Conservation (phyloP, 2,797 vertebrate genomes). For the Ctenopoma multispine region DNA sequence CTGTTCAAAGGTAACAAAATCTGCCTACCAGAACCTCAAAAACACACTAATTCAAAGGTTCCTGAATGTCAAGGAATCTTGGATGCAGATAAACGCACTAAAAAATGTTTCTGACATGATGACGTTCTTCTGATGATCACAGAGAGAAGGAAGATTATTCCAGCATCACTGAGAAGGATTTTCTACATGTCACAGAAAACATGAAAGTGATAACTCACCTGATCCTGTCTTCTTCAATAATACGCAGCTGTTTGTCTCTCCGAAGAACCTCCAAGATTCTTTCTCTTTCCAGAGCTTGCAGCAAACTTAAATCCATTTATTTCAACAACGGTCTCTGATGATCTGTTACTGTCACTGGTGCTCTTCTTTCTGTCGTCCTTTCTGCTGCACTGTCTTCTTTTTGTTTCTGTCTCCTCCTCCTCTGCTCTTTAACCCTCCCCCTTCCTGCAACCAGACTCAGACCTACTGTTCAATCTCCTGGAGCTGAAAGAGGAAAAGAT, state of each 20-base stretch:
- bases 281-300: constrained; percentile 87
- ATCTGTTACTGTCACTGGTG: constrained; percentile 16
- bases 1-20: background rate
- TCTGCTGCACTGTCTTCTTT: constrained; percentile 22
- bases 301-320: constrained; percentile 83
- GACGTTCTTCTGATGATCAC: background rate
- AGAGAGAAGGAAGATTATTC: background rate
- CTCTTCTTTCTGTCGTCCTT: constrained; percentile 24
- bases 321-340: constrained; percentile 23
- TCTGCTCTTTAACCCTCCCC: constrained; percentile 36
- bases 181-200: background rate
- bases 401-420: constrained; percentile 29
- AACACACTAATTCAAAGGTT: too few species aligned
- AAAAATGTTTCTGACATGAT: too few species aligned
- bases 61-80: background rate
- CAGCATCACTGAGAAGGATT: constrained; percentile 7
- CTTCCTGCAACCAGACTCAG: constrained; percentile 14
- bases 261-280: constrained; percentile 89
- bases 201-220: constrained; percentile 77
- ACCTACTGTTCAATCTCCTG: constrained; percentile 31
- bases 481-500: constrained; percentile 29
- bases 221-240: constrained; percentile 89
- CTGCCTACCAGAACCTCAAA: background rate
- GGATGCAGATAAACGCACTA: too few species aligned
- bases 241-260: constrained; percentile 88